These are phyloP conservation scores for Cyprinella venusta DNA, from an alignment of 2,797 vertebrate species.

Conservation along the genomic window DNA sequence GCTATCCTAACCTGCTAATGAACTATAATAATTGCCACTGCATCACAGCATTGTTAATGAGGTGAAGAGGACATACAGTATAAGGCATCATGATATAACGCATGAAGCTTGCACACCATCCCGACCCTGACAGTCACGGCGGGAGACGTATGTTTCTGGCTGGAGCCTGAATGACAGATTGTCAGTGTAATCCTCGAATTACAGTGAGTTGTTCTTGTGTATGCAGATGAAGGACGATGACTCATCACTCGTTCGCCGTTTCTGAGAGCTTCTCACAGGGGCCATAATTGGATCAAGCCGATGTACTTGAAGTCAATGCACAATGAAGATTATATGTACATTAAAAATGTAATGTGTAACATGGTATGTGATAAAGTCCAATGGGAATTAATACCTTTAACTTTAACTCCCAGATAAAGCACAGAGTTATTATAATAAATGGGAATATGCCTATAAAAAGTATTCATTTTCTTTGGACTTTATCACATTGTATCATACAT, in stretches of 20 bases:
- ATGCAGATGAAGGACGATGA: conserved; percentile 25
- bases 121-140: conserved; percentile 15
- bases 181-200: conserved; percentile 34
- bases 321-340: neutral
- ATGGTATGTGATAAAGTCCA: neutral
- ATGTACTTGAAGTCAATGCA: neutral
- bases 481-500: conserved; percentile 31
- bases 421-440: conserved; percentile 3
- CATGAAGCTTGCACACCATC: conserved; percentile 18
- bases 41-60: conserved; percentile 50
- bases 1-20: conserved; percentile 54
- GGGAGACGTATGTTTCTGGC: conserved; percentile 12
- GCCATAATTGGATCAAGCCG: conserved; percentile 17
- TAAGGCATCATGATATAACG: conserved; percentile 22
- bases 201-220: conserved; percentile 27
- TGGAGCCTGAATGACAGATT: conserved; percentile 3
- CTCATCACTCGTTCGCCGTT: neutral
- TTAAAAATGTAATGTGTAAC: conserved; percentile 4
- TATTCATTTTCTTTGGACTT: conserved; percentile 24
- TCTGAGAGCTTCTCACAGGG: neutral
- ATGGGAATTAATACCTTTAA: neutral
- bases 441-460: conserved; percentile 14
- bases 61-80: conserved; percentile 38
- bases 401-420: neutral
- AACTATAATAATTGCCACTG: conserved; percentile 51